phyloP scores from a whole-genome alignment of 1,140 invertebrate species.

The Caenorhabditis tropicalis region DNA sequence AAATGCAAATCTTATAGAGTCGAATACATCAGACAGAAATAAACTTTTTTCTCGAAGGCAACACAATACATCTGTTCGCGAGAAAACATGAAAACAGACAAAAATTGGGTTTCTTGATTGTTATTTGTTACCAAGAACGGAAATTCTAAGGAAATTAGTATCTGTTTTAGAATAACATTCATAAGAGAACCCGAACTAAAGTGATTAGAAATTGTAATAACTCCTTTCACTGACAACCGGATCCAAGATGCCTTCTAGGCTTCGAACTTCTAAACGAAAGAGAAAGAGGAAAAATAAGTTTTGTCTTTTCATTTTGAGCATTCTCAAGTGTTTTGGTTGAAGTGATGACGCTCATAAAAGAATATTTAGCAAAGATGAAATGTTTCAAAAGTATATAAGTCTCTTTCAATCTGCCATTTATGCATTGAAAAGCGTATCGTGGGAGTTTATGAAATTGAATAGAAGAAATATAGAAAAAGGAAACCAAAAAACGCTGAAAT shows the following conservation, averaged over 20 bases:
- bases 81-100: neutral
- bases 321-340: slow-evolving; percentile 11
- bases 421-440: neutral
- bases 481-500: neutral
- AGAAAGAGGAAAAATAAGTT: neutral
- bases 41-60: too few relatives aligned
- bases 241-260: neutral
- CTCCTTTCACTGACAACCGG: too few relatives aligned
- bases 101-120: neutral
- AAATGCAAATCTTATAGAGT: too few relatives aligned
- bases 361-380: neutral
- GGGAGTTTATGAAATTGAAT: neutral
- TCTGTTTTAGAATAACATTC: neutral
- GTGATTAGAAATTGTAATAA: too few relatives aligned
- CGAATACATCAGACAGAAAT: too few relatives aligned
- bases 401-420: neutral
- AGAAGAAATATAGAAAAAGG: neutral
- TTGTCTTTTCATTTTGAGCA: neutral
- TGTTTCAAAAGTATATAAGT: neutral
- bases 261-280: neutral
- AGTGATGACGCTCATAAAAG: slow-evolving; percentile 7
- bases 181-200: too few relatives aligned
- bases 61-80: too few relatives aligned
- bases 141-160: neutral
- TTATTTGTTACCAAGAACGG: neutral